Conservation (phyloP, 1,140 invertebrate genomes). For the Bombus huntii region DNA sequence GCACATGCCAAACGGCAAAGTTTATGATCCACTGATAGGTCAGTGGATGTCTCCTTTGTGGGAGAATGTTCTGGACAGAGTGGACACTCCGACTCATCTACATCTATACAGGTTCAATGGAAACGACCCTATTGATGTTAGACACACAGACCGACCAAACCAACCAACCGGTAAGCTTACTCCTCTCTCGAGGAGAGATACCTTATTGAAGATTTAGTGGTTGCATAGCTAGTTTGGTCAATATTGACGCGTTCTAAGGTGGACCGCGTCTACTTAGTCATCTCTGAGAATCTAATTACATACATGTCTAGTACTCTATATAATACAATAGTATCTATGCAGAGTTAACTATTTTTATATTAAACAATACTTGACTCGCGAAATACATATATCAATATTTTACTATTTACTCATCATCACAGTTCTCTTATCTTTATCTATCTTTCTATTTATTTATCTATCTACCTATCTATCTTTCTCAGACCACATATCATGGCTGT, state of each 20-base stretch:
- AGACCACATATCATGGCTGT: slow-evolving; percentile 94
- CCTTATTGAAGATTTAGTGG: background rate
- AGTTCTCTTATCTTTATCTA: no score
- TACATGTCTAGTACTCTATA: no score
- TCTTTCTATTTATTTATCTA: background rate
- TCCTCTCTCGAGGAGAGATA: background rate
- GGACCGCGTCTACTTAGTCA: no score
- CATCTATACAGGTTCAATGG: slow-evolving; percentile 95
- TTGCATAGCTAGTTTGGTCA: background rate
- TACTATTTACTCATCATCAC: no score
- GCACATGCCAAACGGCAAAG: slow-evolving; percentile 94
- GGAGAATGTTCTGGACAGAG: slow-evolving; percentile 90
- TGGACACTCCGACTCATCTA: slow-evolving; percentile 90
- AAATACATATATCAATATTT: background rate
- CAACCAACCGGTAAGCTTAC: slow-evolving; percentile 87
- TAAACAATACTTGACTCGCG: no score
- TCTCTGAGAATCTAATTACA: no score
- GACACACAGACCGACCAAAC: slow-evolving; percentile 84
- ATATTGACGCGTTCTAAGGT: background rate
- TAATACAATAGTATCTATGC: no score
- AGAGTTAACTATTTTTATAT: no score
- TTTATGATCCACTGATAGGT: slow-evolving; percentile 97
- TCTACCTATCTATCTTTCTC: slow-evolving; percentile 41
- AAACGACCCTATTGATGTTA: slow-evolving; percentile 96
- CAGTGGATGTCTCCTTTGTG: slow-evolving; percentile 97